Conservation (phyloP, 2,888 invertebrate species). For the Timandra comae region DNA sequence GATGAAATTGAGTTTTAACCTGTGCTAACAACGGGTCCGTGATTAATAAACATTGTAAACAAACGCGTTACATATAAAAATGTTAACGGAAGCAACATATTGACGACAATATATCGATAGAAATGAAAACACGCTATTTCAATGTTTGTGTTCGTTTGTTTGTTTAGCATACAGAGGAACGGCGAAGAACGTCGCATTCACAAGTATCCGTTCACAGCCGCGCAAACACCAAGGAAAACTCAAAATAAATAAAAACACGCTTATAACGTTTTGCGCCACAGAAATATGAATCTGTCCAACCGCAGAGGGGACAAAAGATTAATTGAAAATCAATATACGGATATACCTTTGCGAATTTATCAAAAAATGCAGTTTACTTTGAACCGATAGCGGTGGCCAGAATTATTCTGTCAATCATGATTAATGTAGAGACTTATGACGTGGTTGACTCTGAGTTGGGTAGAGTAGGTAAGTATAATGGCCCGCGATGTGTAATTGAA, state of each 20-base stretch:
- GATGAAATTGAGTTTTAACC: slow-evolving; percentile 2
- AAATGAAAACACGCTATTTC: slow-evolving; percentile 57
- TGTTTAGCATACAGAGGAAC: slow-evolving; percentile 51
- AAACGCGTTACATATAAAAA: too few species aligned
- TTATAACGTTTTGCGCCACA: slow-evolving; percentile 39
- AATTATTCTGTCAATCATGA: slow-evolving; percentile 64
- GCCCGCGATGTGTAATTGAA: too few species aligned
- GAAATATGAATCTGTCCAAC: slow-evolving; percentile 57
- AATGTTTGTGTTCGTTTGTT: slow-evolving; percentile 56
- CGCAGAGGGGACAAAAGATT: slow-evolving; percentile 65
- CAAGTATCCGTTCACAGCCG: slow-evolving; percentile 25
- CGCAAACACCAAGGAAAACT: slow-evolving; percentile 44
- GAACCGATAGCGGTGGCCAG: slow-evolving; percentile 54
- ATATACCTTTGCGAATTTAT: slow-evolving; percentile 64
- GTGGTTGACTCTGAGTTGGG: slow-evolving; percentile 50
- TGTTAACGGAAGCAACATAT: too few species aligned
- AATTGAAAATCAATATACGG: slow-evolving; percentile 69
- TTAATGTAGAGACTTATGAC: slow-evolving; percentile 63
- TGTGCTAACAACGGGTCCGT: too few species aligned
- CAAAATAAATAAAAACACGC: slow-evolving; percentile 45
- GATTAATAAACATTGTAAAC: too few species aligned
- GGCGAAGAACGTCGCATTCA: slow-evolving; percentile 36
- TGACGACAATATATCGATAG: slow-evolving; percentile 33
- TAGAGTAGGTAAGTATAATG: too few species aligned
- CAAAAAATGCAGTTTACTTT: slow-evolving; percentile 64